Base-by-base conservation (phyloP, 2,888 invertebrate genomes). In the Sericinus montela region DNA sequence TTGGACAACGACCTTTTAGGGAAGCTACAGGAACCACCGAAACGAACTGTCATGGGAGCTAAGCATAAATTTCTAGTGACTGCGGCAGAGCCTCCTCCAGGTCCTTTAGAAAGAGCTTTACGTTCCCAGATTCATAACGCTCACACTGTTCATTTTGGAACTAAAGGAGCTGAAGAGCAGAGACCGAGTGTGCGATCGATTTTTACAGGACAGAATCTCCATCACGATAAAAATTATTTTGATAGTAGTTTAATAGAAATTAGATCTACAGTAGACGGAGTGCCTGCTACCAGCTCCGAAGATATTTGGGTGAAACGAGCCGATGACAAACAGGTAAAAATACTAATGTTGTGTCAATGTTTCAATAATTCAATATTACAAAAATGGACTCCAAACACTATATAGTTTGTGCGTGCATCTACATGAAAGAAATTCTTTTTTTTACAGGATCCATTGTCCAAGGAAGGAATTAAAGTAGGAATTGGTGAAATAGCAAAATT, bases 171-270 rank as follows among this genome's bases (percentile, higher is more conserved):
- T 8, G 82, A 89, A 58, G 87, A 88, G 56, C 86, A 78, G 53
- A 89, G 92, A 29, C 91, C 92, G n/a, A 91, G 91, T 34, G 84
- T 93, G 15, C 90, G 92, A 60, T 83, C 90, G 10, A 80, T 93
- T 51, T 93, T 94, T 74, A 77, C 91, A 65, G 77, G 74, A 51
- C 75, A 79, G 73, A 84, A 81, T 77, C 84, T 86, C 65, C 95
- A 95, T 77, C 90, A 93, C 55, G 95, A 95, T 78, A 93, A 93
- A 68, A 90, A 93, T 57, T 96, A 94, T 87, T 95, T 95, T 71
- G 95, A 95, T 80, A 93, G 93, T 60, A 94, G 94, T 56, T 86
- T 95, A 58, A 93, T 95, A 62, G 95, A 94, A 80, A 94, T 95
- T 80, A 94, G 94, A 71, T 93, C 93, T 59, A 91, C 91, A 48